Percentiles rank a stretch among this genome's conserved stretches.
phyloP scores from a whole-genome alignment of 2,888 invertebrate species.

The Patella ulyssiponensis region DNA sequence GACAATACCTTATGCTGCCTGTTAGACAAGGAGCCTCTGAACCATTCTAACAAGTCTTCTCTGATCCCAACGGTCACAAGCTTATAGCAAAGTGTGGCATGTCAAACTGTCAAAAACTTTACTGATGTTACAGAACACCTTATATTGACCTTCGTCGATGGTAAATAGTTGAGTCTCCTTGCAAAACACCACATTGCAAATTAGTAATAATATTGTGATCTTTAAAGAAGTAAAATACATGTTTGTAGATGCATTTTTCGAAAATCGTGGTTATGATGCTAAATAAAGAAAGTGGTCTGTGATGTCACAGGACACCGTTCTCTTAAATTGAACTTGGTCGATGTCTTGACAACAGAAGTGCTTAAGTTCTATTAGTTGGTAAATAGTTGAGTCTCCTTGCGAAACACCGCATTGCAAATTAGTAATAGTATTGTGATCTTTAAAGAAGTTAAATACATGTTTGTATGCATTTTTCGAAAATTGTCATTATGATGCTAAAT shows the following conservation, averaged over 20 bases:
- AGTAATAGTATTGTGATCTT: background rate
- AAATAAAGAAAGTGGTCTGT: too few relatives aligned
- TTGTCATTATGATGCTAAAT: background rate
- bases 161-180: background rate
- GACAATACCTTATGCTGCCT: too few relatives aligned
- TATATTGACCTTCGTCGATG: background rate
- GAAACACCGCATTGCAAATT: background rate
- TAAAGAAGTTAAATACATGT: slow-evolving; percentile 2
- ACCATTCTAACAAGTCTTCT: background rate
- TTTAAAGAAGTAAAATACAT: too few relatives aligned
- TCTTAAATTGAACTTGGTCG: too few relatives aligned
- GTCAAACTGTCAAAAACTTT: background rate
- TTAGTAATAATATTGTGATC: background rate
- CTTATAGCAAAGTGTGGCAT: background rate
- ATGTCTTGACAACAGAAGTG: slow-evolving; percentile 6
- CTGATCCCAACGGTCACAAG: background rate
- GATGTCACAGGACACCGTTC: too few relatives aligned
- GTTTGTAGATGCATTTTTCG: too few relatives aligned
- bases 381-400: background rate
- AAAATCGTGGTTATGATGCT: too few relatives aligned
- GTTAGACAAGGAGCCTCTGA: background rate
- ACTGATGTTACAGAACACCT: background rate
- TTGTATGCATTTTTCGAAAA: slow-evolving; percentile 3
- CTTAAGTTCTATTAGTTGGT: background rate
- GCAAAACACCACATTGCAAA: background rate